A percentile compares a stretch with the other conserved stretches of the same genome.
Conservation (phyloP, 2,888 invertebrate genomes). For the Suillia variegata region DNA sequence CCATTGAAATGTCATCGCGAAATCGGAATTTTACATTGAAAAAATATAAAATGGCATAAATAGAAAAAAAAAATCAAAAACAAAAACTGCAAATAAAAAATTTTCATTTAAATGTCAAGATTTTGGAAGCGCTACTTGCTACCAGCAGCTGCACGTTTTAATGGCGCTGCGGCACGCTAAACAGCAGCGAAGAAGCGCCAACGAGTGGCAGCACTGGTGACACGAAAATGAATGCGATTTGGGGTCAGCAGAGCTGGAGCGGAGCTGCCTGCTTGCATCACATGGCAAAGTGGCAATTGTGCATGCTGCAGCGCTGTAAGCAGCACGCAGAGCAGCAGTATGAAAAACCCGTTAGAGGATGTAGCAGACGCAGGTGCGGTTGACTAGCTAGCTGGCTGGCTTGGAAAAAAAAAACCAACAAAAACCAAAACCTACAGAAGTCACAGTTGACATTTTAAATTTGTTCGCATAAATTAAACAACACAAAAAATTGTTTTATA, state of each 20-base stretch:
- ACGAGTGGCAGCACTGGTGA: neutral
- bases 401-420: too few relatives aligned
- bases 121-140: neutral
- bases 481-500: too few relatives aligned
- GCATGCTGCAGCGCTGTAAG: neutral
- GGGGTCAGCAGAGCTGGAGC: neutral
- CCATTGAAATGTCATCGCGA: neutral
- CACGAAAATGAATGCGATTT: constrained; percentile 1
- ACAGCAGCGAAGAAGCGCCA: neutral
- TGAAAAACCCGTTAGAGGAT: neutral
- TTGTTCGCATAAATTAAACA: too few relatives aligned
- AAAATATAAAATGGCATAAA: neutral
- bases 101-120: neutral
- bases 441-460: too few relatives aligned
- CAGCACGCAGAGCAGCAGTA: neutral
- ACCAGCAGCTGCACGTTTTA: too few relatives aligned
- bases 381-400: too few relatives aligned
- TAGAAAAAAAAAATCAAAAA: neutral
- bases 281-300: neutral
- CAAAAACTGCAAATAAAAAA: neutral
- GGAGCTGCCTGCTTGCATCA: too few relatives aligned
- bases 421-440: too few relatives aligned
- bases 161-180: neutral
- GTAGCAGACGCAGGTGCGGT: neutral
- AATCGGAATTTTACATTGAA: neutral